Conservation (phyloP, 1,140 invertebrate species). For the Bombyx mandarina region DNA sequence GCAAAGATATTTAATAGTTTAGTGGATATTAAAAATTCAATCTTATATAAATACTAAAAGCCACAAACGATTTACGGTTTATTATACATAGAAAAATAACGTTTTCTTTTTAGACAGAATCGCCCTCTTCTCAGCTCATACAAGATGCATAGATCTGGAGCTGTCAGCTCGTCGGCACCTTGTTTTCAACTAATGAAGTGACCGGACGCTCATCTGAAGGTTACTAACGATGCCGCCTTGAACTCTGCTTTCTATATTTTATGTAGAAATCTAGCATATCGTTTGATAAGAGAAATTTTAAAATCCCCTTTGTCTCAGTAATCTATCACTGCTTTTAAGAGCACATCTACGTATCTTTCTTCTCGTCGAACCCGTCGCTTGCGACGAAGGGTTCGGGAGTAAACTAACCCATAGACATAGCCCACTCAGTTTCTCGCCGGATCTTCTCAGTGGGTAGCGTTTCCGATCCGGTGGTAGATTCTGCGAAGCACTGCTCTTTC, state of each 20-base stretch:
- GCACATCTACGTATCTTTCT: too few relatives aligned
- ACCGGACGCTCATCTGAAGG: slow-evolving; percentile 19
- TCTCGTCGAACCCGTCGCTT: too few relatives aligned
- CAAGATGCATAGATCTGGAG: slow-evolving; percentile 42
- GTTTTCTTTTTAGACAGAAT: slow-evolving; percentile 13
- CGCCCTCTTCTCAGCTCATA: slow-evolving; percentile 34
- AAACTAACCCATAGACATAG: too few relatives aligned
- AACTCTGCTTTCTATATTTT: too few relatives aligned
- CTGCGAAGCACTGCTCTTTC: too few relatives aligned
- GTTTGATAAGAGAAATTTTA: not conserved
- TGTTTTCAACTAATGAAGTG: slow-evolving; percentile 31
- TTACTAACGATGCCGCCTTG: slow-evolving; percentile 18
- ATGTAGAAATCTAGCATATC: too few relatives aligned
- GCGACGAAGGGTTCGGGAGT: too few relatives aligned
- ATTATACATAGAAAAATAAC: not conserved
- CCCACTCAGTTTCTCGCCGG: too few relatives aligned
- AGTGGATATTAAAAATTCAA: not conserved
- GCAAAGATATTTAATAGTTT: not conserved
- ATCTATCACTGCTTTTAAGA: too few relatives aligned
- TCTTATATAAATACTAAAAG: not conserved
- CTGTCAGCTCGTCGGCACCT: slow-evolving; percentile 11
- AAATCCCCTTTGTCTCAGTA: too few relatives aligned
- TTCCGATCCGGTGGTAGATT: too few relatives aligned
- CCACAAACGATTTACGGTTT: not conserved
- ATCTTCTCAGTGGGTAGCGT: too few relatives aligned